phyloP scores from a whole-genome alignment of 2,113 vertebrate genomes.

The Otis tarda region DNA sequence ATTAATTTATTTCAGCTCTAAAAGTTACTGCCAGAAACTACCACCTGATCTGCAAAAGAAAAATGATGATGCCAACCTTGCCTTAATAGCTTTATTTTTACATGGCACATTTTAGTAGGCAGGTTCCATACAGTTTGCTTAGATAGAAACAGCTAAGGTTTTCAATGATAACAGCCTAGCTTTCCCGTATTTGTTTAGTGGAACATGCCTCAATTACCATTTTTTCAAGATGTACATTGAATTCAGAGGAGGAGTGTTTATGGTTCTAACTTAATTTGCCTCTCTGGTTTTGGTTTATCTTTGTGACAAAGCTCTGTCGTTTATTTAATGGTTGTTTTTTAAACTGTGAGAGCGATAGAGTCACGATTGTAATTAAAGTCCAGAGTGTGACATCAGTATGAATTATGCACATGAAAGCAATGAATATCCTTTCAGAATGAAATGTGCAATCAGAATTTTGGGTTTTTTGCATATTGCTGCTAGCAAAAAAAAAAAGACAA shows the following conservation, averaged over 20 bases:
- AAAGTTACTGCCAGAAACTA: neutral
- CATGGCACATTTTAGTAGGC: neutral
- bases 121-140: neutral
- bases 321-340: neutral
- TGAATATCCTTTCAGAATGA: neutral
- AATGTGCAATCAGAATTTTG: neutral
- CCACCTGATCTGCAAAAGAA: neutral
- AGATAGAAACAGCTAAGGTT: neutral
- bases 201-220: neutral
- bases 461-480: neutral
- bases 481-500: neutral
- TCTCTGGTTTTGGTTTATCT: neutral
- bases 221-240: neutral
- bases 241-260: constrained; percentile 25
- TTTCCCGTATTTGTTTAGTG: neutral
- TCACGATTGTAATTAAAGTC: constrained; percentile 9
- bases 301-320: neutral
- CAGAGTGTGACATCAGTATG: neutral
- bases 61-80: neutral
- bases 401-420: neutral
- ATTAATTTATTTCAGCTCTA: constrained; percentile 15
- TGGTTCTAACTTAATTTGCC: neutral
- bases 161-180: neutral
- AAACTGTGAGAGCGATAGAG: neutral
- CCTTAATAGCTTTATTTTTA: neutral